Evolutionary conservation across 1,140 invertebrate genomes (phyloP).

Genomic region (Chironomus tepperi): DNA sequence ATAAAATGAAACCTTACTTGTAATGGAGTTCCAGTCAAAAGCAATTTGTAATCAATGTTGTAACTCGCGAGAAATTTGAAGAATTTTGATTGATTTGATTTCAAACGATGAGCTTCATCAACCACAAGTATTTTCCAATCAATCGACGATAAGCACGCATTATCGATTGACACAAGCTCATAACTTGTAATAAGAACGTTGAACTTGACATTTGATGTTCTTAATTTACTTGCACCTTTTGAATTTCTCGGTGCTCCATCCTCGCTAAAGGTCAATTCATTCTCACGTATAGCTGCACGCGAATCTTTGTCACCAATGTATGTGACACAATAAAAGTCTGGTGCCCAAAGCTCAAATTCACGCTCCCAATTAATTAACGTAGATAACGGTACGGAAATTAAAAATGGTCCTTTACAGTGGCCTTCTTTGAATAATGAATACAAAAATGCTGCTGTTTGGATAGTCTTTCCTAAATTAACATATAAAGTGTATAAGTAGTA

Average conservation of each 20-base stretch:
- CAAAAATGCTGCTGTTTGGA: slow-evolving; percentile 96
- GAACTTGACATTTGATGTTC: slow-evolving; percentile 85
- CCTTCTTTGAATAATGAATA: slow-evolving; percentile 98
- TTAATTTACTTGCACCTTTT: slow-evolving; percentile 75
- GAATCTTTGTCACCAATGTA: slow-evolving; percentile 98
- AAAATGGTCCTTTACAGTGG: slow-evolving; percentile 95
- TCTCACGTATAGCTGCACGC: slow-evolving; percentile 88
- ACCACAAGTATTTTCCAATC: slow-evolving; percentile 97
- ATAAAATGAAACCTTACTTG: slow-evolving; percentile 57
- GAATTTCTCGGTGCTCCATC: slow-evolving; percentile 77
- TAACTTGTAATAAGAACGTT: slow-evolving; percentile 98
- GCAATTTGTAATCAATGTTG: slow-evolving; percentile 69
- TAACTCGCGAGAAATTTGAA: slow-evolving; percentile 82
- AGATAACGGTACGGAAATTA: slow-evolving; percentile 93
- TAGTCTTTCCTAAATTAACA: slow-evolving; percentile 83
- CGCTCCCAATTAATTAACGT: slow-evolving; percentile 99
- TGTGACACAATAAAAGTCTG: slow-evolving; percentile 98
- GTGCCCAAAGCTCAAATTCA: slow-evolving; percentile 99
- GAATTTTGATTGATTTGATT: slow-evolving; percentile 82
- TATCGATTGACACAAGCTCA: slow-evolving; percentile 95
- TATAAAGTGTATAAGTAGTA: too few relatives aligned
- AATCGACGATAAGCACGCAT: slow-evolving; percentile 91
- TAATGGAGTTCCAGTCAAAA: slow-evolving; percentile 83
- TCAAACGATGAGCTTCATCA: slow-evolving; percentile 84
- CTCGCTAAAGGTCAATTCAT: slow-evolving; percentile 93